Evolutionary conservation across 2,797 vertebrate genomes (phyloP).

Genomic region (Sparidentex hasta): DNA sequence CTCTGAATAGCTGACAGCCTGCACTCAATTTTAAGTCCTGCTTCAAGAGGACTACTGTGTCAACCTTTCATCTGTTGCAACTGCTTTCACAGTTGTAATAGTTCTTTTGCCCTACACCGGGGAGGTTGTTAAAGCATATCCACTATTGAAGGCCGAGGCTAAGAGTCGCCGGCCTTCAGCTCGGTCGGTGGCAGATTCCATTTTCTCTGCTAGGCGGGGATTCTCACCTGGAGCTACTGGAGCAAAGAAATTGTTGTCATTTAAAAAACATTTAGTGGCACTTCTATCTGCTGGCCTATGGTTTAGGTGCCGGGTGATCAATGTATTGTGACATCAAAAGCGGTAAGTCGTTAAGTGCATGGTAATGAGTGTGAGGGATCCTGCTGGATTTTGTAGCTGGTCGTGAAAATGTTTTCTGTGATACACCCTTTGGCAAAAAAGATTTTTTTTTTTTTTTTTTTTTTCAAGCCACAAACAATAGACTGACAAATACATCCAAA

Average conservation of each 20-base stretch:
- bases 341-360: constrained; percentile 56
- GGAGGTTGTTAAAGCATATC: constrained; percentile 56
- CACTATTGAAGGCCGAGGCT: constrained; percentile 51
- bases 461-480: background rate
- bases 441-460: background rate
- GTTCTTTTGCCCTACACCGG: constrained; percentile 27
- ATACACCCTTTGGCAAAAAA: constrained; percentile 5
- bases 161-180: constrained; percentile 52
- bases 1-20: constrained; percentile 4
- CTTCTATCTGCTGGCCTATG: constrained; percentile 51
- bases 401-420: constrained; percentile 8
- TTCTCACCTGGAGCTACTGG: constrained; percentile 72
- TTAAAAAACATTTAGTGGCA: constrained; percentile 65
- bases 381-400: constrained; percentile 30
- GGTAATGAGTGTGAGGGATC: constrained; percentile 50
- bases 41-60: constrained; percentile 25
- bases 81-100: constrained; percentile 36
- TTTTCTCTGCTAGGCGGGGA: constrained; percentile 72
- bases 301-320: constrained; percentile 53
- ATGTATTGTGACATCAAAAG: constrained; percentile 55
- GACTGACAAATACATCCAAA: constrained; percentile 19
- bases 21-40: background rate
- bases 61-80: constrained; percentile 35
- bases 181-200: constrained; percentile 72
- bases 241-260: constrained; percentile 64